These are phyloP conservation scores for Autographa pulchrina DNA, from an alignment of 2,888 invertebrate species.

Conservation along the genomic window DNA sequence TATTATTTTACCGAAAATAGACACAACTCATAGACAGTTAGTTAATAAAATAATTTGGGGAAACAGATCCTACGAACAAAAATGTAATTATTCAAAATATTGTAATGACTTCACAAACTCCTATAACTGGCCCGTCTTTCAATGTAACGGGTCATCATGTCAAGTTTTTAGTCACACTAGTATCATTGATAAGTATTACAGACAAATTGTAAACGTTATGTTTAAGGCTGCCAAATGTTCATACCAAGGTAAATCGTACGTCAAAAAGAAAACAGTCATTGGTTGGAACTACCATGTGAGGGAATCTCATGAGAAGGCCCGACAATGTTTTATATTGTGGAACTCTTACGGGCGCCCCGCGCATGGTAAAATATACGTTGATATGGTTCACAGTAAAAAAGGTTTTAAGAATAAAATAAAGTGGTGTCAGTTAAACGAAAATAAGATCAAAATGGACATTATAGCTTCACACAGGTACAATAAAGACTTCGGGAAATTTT, in stretches of 20 bases:
- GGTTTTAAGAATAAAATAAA: background rate
- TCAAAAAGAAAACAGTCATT: slow-evolving; percentile 6
- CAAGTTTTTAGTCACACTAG: background rate
- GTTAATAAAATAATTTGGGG: slow-evolving; percentile 25
- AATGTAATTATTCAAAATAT: slow-evolving; percentile 13
- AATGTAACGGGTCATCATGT: slow-evolving; percentile 1
- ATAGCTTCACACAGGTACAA: too few relatives aligned
- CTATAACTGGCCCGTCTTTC: background rate
- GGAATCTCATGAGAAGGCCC: slow-evolving; percentile 4
- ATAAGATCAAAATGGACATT: too few relatives aligned
- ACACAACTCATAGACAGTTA: background rate
- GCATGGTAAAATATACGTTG: slow-evolving; percentile 8
- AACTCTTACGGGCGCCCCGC: slow-evolving; percentile 7
- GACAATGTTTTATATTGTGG: slow-evolving; percentile 23
- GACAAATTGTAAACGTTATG: slow-evolving; percentile 10
- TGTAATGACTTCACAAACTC: slow-evolving; percentile 10
- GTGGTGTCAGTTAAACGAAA: slow-evolving; percentile 1
- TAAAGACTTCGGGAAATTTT: too few relatives aligned
- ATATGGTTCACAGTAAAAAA: slow-evolving; percentile 11
- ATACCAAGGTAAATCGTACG: slow-evolving; percentile 9
- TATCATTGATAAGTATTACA: slow-evolving; percentile 8
- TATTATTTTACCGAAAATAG: slow-evolving; percentile 10
- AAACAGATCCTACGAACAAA: slow-evolving; percentile 9
- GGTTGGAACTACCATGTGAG: slow-evolving; percentile 20
- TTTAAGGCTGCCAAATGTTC: slow-evolving; percentile 12